phyloP scores from a whole-genome alignment of 2,797 vertebrate genomes.

The Notoglanidium macrostoma region DNA sequence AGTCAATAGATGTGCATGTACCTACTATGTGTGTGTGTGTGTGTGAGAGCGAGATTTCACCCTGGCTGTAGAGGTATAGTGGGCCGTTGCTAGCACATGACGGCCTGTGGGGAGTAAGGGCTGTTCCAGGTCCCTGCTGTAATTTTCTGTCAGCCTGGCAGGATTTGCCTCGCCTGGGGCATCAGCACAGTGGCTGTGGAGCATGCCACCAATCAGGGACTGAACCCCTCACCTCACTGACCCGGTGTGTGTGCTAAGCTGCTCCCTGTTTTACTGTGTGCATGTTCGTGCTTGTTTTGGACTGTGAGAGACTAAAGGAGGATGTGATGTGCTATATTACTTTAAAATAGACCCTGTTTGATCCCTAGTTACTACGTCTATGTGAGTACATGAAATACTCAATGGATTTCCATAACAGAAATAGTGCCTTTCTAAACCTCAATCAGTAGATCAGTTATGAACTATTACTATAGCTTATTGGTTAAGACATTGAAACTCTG shows the following conservation, averaged over 20 bases:
- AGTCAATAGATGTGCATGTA: slow-evolving; percentile 42
- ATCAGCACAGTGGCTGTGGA: slow-evolving; percentile 60
- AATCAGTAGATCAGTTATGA: not conserved
- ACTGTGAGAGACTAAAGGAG: slow-evolving; percentile 14
- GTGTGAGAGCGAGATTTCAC: slow-evolving; percentile 11
- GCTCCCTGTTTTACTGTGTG: slow-evolving; percentile 58
- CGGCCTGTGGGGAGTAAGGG: slow-evolving; percentile 59
- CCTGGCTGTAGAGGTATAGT: slow-evolving; percentile 45
- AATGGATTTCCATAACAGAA: not conserved
- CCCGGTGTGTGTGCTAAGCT: slow-evolving; percentile 67
- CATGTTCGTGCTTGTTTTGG: slow-evolving; percentile 37
- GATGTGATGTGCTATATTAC: slow-evolving; percentile 10
- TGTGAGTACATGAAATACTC: not conserved
- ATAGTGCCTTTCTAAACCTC: not conserved
- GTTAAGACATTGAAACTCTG: not conserved
- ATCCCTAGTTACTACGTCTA: not conserved
- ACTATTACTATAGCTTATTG: not conserved
- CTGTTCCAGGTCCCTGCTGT: slow-evolving; percentile 69
- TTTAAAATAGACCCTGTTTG: slow-evolving; percentile 20
- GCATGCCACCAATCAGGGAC: slow-evolving; percentile 62
- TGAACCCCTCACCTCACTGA: slow-evolving; percentile 71
- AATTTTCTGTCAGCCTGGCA: slow-evolving; percentile 75
- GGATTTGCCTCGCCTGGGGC: slow-evolving; percentile 67
- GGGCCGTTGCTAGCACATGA: slow-evolving; percentile 40
- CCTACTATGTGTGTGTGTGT: slow-evolving; percentile 30